A percentile compares a stretch with the other conserved stretches of the same genome.
These are phyloP conservation scores for Stictocephala bisonia DNA, from an alignment of 2,888 invertebrate species.

Conservation along the genomic window DNA sequence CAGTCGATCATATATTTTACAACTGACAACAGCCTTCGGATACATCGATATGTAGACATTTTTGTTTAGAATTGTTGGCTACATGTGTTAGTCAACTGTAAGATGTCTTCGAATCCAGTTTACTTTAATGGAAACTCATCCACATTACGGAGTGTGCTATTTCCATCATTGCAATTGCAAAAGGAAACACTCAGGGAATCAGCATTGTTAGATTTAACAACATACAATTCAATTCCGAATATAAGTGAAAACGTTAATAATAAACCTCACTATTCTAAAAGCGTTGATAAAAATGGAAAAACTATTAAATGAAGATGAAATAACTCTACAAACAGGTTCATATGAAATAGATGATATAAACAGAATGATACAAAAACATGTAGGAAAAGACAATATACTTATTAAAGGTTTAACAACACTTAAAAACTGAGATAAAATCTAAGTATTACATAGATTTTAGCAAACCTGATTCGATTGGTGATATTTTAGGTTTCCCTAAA, in stretches of 20 bases:
- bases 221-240: neutral
- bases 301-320: too few species aligned
- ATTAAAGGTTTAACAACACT: too few species aligned
- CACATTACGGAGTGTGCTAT: too few species aligned
- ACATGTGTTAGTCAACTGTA: too few species aligned
- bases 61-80: constrained; percentile 29
- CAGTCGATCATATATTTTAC: too few species aligned
- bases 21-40: too few species aligned
- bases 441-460: neutral
- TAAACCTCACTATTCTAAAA: neutral
- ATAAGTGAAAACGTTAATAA: neutral
- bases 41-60: too few species aligned
- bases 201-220: neutral
- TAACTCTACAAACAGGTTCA: neutral
- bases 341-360: constrained; percentile 1
- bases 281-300: too few species aligned
- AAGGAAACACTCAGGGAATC: too few species aligned
- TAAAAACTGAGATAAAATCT: neutral
- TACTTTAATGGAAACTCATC: too few species aligned
- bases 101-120: too few species aligned
- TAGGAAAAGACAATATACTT: neutral
- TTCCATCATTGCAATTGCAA: too few species aligned
- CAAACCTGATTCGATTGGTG: neutral
- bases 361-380: neutral
- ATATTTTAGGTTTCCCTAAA: neutral